A percentile compares a stretch with the other conserved stretches of the same genome.
These are phyloP conservation scores for Riparia riparia DNA, from an alignment of 2,113 vertebrate genomes.

Conservation along the genomic window DNA sequence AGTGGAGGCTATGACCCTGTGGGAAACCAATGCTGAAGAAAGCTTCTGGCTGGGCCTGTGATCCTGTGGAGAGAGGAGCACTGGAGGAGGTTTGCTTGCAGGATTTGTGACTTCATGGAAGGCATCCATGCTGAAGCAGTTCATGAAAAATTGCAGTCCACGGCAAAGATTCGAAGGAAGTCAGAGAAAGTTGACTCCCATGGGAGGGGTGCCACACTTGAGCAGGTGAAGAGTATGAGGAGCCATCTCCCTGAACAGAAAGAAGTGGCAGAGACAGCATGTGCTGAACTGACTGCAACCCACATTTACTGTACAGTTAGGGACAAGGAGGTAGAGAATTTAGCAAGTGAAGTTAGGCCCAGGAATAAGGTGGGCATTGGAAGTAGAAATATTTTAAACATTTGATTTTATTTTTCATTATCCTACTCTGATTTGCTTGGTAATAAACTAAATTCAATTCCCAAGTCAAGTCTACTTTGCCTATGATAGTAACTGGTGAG, in stretches of 20 bases:
- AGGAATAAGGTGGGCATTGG: neutral
- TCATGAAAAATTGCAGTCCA: neutral
- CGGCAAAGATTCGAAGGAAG: neutral
- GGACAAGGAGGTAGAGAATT: neutral
- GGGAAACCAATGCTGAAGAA: neutral
- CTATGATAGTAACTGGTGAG: neutral
- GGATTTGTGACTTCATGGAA: fast-evolving
- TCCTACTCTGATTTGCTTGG: neutral
- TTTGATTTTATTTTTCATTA: neutral
- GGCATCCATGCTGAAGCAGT: neutral
- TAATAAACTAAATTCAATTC: neutral
- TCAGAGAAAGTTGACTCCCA: fast-evolving
- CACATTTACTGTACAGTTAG: neutral
- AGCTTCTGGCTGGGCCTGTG: neutral
- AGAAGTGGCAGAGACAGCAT: neutral
- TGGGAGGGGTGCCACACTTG: neutral
- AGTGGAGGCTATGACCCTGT: neutral
- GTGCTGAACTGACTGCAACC: neutral
- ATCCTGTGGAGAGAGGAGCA: neutral
- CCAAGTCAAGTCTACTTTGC: neutral
- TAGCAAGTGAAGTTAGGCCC: fast-evolving
- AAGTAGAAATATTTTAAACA: neutral
- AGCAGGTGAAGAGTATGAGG: neutral
- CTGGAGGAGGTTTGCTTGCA: neutral
- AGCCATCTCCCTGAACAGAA: neutral